Conservation (phyloP, 2,888 invertebrate species). For the Eucera pruinosa region DNA sequence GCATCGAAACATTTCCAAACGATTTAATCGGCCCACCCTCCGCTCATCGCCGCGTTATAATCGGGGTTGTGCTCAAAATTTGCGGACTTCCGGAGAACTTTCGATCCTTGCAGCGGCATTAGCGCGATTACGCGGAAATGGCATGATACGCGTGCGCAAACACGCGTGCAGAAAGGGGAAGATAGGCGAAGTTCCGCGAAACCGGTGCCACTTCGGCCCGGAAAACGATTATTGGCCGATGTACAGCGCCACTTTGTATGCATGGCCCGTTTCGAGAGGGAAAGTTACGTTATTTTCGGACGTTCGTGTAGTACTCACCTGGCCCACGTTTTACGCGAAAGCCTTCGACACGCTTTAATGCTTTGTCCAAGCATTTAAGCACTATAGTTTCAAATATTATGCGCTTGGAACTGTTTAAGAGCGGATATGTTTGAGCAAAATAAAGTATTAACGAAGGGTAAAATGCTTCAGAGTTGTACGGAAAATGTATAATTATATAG, state of each 20-base stretch:
- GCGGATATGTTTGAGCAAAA: too few relatives aligned
- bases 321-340: slow-evolving; percentile 57
- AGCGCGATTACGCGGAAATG: slow-evolving; percentile 33
- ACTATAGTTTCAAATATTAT: neutral
- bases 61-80: neutral
- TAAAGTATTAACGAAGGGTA: too few relatives aligned
- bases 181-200: slow-evolving; percentile 55
- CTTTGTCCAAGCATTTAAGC: slow-evolving; percentile 21
- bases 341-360: slow-evolving; percentile 23
- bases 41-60: neutral
- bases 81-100: neutral
- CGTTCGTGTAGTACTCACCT: slow-evolving; percentile 37
- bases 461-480: too few relatives aligned
- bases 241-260: slow-evolving; percentile 57
- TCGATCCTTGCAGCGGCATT: neutral
- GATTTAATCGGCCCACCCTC: neutral
- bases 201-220: slow-evolving; percentile 37
- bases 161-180: slow-evolving; percentile 10
- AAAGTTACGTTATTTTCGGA: slow-evolving; percentile 67
- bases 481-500: too few relatives aligned
- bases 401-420: neutral
- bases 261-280: slow-evolving; percentile 60
- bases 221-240: slow-evolving; percentile 64
- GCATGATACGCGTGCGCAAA: slow-evolving; percentile 36
- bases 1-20: neutral